Conservation (phyloP, 2,113 vertebrate genomes). For the Nothocercus julius region DNA sequence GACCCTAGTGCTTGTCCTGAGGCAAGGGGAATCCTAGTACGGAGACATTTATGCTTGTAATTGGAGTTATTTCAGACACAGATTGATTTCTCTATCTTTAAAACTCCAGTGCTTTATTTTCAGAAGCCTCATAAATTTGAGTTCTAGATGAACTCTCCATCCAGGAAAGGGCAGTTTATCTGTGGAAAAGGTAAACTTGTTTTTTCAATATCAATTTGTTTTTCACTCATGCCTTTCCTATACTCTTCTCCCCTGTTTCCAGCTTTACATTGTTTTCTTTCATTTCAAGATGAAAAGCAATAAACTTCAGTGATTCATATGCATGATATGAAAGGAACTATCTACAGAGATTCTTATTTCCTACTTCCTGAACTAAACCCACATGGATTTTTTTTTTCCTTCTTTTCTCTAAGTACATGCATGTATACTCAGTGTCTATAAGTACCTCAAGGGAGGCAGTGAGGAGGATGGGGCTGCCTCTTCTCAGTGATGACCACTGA, state of each 20-base stretch:
- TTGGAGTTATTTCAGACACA: too few relatives aligned
- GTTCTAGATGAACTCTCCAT: not conserved
- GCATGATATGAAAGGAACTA: not conserved
- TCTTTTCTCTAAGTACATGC: too few relatives aligned
- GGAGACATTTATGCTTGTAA: too few relatives aligned
- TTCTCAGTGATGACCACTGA: too few relatives aligned
- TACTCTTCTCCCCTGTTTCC: not conserved
- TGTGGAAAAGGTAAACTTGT: not conserved
- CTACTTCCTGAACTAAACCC: not conserved
- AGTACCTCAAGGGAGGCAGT: too few relatives aligned
- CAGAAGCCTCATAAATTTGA: not conserved
- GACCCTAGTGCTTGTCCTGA: not conserved
- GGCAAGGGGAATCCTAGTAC: not conserved
- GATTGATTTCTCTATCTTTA: not conserved
- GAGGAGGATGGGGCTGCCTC: too few relatives aligned
- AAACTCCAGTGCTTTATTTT: not conserved
- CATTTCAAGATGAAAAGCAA: not conserved
- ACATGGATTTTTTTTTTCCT: too few relatives aligned
- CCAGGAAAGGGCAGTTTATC: not conserved
- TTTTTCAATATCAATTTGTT: not conserved
- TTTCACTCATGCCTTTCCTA: not conserved
- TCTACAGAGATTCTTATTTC: not conserved
- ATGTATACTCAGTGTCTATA: too few relatives aligned
- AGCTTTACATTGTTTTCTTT: not conserved
- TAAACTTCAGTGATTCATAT: not conserved